Conservation (phyloP, 2,797 vertebrate genomes). For the Cossypha caffra region DNA sequence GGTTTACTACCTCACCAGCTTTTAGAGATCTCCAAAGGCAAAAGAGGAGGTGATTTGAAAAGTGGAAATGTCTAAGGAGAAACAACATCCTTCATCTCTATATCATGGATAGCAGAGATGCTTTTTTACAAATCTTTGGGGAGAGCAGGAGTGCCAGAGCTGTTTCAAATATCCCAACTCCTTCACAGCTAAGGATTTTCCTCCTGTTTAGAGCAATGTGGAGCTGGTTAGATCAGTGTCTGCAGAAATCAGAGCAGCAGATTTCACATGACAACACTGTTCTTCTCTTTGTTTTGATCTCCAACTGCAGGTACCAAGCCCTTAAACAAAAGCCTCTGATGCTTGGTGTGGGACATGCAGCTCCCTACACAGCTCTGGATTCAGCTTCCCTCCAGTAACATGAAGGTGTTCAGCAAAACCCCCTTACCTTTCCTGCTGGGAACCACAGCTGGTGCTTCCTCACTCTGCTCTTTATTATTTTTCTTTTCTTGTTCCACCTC, state of each 20-base stretch:
- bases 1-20: not conserved
- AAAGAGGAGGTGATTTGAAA: not conserved
- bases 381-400: not conserved
- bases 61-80: not conserved
- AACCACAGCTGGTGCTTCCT: not conserved
- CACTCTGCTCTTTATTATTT: not conserved
- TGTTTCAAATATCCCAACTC: not conserved
- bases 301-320: not conserved
- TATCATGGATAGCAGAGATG: not conserved
- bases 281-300: not conserved
- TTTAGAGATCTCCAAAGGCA: not conserved
- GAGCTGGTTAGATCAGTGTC: not conserved
- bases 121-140: not conserved
- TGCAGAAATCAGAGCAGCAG: not conserved
- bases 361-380: not conserved
- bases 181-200: not conserved
- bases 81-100: not conserved
- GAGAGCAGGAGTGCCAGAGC: not conserved
- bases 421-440: conserved; percentile 64
- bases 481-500: conserved; percentile 21
- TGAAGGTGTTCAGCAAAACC: accelerated
- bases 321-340: accelerated
- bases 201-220: not conserved
- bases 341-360: not conserved
- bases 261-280: not conserved